Evolutionary conservation across 2,797 vertebrate species (phyloP).

Genomic region (Linurgus olivaceus): DNA sequence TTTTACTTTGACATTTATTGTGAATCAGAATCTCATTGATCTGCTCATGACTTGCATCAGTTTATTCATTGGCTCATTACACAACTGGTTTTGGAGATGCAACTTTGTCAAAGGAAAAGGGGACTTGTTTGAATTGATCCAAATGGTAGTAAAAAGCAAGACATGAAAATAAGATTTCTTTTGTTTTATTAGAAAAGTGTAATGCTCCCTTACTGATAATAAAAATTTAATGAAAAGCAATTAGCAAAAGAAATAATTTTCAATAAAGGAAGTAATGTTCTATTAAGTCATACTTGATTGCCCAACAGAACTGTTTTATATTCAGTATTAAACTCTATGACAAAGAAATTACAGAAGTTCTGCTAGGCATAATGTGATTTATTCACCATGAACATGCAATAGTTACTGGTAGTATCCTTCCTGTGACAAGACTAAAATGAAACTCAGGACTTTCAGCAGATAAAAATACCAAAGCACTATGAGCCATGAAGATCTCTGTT

Average conservation of each 20-base stretch:
- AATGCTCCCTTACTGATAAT: neutral
- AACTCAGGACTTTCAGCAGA: neutral
- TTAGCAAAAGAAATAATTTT: slow-evolving; percentile 41
- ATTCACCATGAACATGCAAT: neutral
- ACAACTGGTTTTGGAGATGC: neutral
- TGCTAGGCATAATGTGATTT: slow-evolving; percentile 18
- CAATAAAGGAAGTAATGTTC: neutral
- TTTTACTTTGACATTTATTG: neutral
- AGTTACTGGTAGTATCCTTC: slow-evolving; percentile 20
- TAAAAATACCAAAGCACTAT: neutral
- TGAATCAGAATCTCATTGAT: neutral
- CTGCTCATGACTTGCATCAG: neutral
- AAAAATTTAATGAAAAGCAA: slow-evolving; percentile 44
- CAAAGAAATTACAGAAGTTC: slow-evolving; percentile 32
- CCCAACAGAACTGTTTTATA: slow-evolving; percentile 4
- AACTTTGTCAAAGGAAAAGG: neutral
- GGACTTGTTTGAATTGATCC: neutral
- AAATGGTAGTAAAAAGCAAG: neutral
- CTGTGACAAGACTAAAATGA: neutral
- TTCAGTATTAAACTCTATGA: neutral
- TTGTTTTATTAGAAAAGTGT: neutral
- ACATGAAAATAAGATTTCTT: neutral
- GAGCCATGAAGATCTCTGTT: neutral
- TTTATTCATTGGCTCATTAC: slow-evolving; percentile 1
- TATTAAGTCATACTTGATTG: neutral